Base-by-base conservation (phyloP, 2,797 vertebrate species). In the Pipistrellus nathusii region DNA sequence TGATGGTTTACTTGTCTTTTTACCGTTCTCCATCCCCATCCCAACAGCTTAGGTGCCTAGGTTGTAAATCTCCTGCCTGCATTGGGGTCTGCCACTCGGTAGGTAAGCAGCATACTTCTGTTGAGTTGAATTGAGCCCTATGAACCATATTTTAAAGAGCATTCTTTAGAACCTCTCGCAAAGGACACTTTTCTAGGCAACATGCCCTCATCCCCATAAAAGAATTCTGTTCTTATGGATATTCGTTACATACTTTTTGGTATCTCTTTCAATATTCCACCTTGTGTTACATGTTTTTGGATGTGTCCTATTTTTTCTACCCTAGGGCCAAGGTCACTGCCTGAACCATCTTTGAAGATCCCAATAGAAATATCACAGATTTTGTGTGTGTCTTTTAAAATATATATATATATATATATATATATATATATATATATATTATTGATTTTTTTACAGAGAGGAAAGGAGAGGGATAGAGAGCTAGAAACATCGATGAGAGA, bases 341-440 rank as follows among this genome's bases (percentile, higher is more conserved):
- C 53, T 83, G 71, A 95, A 41, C 92, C 64, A 75, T 78, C 51
- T 75, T 80, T 73, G 76, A 96, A 53, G 27, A 3, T 72, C 35
- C 41, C 18, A 1, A 20, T 32, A 41, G 53, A 75, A 69, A 11
- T n/a, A 27, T 38, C 30, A 11, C 3, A 35, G 73, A 44, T 21
- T 86, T 71, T n/a, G 3, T 62, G 0, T 25, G 41, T 51, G 51
- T 75, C 23, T 27, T 32, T 18, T 38, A 38, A 35, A 35, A 38
- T 38, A 38, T 38, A 38, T 38, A 38, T 38, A 38, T 38, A 38
- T 38, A 38, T 38, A 38, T 38, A 38, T 38, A 38, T 38, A 38
- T 38, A 38, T 38, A 38, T 38, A 38, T 38, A 41, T 41, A 41
- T 41, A 41, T 41, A 41, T 41, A 41, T 41, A 41, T 41, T 6